phyloP scores from a whole-genome alignment of 2,797 vertebrate genomes.

The Eremophila alpestris region DNA sequence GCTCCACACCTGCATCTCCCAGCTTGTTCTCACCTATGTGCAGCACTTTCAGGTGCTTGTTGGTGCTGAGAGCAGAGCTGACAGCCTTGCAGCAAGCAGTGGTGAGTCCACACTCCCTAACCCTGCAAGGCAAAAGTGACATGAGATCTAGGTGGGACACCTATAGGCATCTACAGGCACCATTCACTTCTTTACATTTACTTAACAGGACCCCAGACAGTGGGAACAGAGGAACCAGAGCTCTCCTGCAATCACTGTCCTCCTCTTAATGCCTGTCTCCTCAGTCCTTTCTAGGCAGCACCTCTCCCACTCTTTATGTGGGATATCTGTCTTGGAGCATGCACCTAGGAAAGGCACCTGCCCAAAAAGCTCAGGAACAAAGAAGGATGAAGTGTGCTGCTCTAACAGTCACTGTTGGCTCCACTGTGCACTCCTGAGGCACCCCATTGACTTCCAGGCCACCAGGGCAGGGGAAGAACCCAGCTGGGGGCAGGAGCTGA shows the following conservation, averaged over 20 bases:
- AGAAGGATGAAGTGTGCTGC: background rate
- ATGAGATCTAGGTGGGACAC: background rate
- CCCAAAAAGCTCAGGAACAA: background rate
- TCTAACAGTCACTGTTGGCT: background rate
- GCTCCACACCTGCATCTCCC: slow-evolving; percentile 75
- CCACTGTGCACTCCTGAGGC: background rate
- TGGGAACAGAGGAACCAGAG: background rate
- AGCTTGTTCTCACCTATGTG: slow-evolving; percentile 77
- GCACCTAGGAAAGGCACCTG: background rate
- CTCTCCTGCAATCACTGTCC: background rate
- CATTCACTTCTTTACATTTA: background rate
- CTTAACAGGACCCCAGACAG: background rate
- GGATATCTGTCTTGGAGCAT: fast-evolving
- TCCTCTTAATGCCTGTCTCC: background rate
- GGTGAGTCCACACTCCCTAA: slow-evolving; percentile 76
- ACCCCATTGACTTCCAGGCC: background rate
- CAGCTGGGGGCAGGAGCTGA: background rate
- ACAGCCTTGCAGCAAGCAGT: slow-evolving; percentile 77
- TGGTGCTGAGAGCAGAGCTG: slow-evolving; percentile 67
- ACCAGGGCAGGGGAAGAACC: background rate
- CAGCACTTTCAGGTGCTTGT: slow-evolving; percentile 73
- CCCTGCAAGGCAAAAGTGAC: slow-evolving; percentile 66
- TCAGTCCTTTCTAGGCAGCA: background rate
- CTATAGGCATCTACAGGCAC: background rate
- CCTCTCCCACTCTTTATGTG: background rate